Percentiles rank a stretch among this genome's conserved stretches.
Conservation (phyloP, 2,113 vertebrate genomes). For the Phasianus colchicus region DNA sequence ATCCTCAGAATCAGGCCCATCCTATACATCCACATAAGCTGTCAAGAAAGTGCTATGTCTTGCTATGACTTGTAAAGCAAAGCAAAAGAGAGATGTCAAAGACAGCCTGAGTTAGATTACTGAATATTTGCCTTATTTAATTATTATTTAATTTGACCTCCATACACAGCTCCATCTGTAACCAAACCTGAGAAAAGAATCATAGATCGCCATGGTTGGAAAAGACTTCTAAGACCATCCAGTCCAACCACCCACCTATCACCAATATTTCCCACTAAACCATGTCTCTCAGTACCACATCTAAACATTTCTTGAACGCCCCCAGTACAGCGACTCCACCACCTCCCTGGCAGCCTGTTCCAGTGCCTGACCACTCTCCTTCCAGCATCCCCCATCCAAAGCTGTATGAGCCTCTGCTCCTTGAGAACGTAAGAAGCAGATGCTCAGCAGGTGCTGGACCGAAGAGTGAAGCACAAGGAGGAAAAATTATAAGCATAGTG, state of each 20-base stretch:
- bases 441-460: neutral
- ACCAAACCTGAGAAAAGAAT: neutral
- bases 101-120: neutral
- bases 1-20: neutral
- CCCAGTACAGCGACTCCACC: too few relatives aligned
- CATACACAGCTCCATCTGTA: neutral
- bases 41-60: neutral
- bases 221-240: too few relatives aligned
- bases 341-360: too few relatives aligned
- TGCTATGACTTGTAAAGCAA: neutral
- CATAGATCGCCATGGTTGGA: too few relatives aligned
- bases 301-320: too few relatives aligned
- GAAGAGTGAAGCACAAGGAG: neutral
- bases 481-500: neutral
- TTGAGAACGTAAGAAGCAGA: neutral
- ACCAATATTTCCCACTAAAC: too few relatives aligned
- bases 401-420: rapidly evolving
- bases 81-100: neutral
- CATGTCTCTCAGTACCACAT: too few relatives aligned
- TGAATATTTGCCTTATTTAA: neutral
- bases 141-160: neutral
- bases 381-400: neutral
- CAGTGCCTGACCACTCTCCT: neutral
- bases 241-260: too few relatives aligned
- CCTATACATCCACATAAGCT: too few relatives aligned